A percentile compares a stretch with the other conserved stretches of the same genome.
These are phyloP conservation scores for Phymastichus coffea DNA, from an alignment of 1,140 invertebrate genomes.

Conservation along the genomic window DNA sequence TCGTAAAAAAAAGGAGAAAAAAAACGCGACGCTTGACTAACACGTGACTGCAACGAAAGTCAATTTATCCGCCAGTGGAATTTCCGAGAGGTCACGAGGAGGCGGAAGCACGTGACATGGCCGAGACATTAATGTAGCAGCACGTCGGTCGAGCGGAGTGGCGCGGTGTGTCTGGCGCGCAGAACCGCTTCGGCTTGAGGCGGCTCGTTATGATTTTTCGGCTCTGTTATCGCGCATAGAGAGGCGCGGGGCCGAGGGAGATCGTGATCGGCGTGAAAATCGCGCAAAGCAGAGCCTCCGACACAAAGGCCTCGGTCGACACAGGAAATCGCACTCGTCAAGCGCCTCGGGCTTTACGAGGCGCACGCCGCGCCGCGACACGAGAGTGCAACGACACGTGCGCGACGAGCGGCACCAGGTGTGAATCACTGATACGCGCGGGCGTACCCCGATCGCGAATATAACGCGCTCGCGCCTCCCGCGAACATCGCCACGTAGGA, in stretches of 20 bases:
- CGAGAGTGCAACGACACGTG: conserved; percentile 8
- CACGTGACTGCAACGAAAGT: too few relatives aligned
- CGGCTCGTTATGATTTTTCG: conserved; percentile 10
- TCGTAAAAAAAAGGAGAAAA: too few relatives aligned
- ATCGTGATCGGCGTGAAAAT: conserved; percentile 23
- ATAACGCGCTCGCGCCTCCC: too few relatives aligned
- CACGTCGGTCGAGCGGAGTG: neutral
- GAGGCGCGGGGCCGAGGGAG: neutral
- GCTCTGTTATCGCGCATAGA: conserved; percentile 1
- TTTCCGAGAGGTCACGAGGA: conserved; percentile 8
- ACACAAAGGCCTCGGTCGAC: neutral
- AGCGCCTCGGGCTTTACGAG: neutral
- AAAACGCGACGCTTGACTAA: too few relatives aligned
- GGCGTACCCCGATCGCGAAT: too few relatives aligned
- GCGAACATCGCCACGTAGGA: too few relatives aligned
- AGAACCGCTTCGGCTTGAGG: neutral
- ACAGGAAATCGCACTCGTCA: conserved; percentile 6
- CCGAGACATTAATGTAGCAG: too few relatives aligned
- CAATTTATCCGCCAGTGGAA: too few relatives aligned
- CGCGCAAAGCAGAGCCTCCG: too few relatives aligned
- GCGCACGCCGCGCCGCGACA: neutral
- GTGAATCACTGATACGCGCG: neutral
- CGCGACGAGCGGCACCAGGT: neutral
- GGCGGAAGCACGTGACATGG: neutral
- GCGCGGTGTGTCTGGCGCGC: neutral